Evolutionary conservation across 2,113 vertebrate species (phyloP).

Genomic region (Lichenostomus cassidix): DNA sequence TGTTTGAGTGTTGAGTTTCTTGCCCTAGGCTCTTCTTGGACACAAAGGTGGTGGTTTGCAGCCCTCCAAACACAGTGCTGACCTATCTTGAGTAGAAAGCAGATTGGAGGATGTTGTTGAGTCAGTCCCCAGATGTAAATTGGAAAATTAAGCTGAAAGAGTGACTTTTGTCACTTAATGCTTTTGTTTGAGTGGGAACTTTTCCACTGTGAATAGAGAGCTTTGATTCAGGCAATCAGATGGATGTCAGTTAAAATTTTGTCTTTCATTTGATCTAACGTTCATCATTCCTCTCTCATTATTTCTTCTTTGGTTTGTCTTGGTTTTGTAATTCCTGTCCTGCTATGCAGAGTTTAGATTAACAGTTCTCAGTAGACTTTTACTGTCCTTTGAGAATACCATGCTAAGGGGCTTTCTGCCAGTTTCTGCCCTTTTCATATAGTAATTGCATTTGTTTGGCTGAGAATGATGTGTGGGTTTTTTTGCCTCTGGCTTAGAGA

Average conservation of each 20-base stretch:
- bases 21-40: background rate
- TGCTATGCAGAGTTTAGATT: background rate
- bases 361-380: background rate
- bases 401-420: background rate
- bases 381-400: background rate
- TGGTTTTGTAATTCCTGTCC: background rate
- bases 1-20: background rate
- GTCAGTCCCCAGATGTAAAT: background rate
- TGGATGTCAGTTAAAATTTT: background rate
- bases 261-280: background rate
- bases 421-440: background rate
- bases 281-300: background rate
- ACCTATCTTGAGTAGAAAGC: background rate
- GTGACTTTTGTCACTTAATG: background rate
- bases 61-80: background rate
- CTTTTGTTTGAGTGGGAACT: background rate
- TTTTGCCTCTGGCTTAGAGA: background rate
- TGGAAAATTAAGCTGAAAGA: background rate
- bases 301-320: background rate
- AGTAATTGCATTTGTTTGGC: background rate
- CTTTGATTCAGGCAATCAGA: background rate
- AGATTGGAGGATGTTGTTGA: background rate
- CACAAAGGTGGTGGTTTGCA: background rate
- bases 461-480: background rate
- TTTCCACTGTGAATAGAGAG: background rate